phyloP scores from a whole-genome alignment of 2,797 vertebrate species.

The Coranthus polyacanthus region DNA sequence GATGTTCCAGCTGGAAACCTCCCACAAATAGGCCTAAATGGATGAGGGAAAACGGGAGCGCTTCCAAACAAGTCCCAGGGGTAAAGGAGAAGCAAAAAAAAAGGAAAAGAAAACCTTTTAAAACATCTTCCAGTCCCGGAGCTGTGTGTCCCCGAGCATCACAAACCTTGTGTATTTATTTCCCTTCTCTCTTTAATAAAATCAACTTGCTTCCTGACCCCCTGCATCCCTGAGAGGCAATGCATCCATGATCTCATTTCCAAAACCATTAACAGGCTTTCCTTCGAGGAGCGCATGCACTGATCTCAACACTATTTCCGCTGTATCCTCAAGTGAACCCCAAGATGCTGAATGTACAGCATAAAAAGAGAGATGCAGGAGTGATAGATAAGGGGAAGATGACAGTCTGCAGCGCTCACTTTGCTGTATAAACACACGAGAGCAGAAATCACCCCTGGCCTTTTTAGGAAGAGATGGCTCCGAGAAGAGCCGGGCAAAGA shows the following conservation, averaged over 20 bases:
- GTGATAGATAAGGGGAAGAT: constrained; percentile 54
- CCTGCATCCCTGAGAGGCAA: constrained; percentile 39
- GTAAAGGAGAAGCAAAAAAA: constrained; percentile 39
- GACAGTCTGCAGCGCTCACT: constrained; percentile 50
- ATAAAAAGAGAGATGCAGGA: constrained; percentile 20
- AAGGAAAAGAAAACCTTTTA: constrained; percentile 48
- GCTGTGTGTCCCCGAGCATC: constrained; percentile 36
- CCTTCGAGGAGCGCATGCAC: constrained; percentile 41
- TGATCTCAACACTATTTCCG: constrained; percentile 28
- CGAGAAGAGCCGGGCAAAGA: constrained; percentile 46
- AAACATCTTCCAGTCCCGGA: constrained; percentile 37
- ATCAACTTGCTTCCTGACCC: constrained; percentile 55
- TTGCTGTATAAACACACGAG: constrained; percentile 71
- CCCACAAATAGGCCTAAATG: constrained; percentile 65
- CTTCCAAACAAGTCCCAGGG: constrained; percentile 60
- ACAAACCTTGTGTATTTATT: constrained; percentile 44
- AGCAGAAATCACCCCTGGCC: constrained; percentile 67
- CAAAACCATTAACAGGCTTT: constrained; percentile 55
- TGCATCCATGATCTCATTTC: constrained; percentile 53
- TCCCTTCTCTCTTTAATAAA: constrained; percentile 55
- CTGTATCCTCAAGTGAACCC: constrained; percentile 65
- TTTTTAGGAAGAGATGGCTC: constrained; percentile 80
- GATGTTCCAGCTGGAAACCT: constrained; percentile 63
- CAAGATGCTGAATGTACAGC: constrained; percentile 24
- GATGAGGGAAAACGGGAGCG: constrained; percentile 67